These are phyloP conservation scores for Volucella bombylans DNA, from an alignment of 2,888 invertebrate genomes.

Conservation along the genomic window DNA sequence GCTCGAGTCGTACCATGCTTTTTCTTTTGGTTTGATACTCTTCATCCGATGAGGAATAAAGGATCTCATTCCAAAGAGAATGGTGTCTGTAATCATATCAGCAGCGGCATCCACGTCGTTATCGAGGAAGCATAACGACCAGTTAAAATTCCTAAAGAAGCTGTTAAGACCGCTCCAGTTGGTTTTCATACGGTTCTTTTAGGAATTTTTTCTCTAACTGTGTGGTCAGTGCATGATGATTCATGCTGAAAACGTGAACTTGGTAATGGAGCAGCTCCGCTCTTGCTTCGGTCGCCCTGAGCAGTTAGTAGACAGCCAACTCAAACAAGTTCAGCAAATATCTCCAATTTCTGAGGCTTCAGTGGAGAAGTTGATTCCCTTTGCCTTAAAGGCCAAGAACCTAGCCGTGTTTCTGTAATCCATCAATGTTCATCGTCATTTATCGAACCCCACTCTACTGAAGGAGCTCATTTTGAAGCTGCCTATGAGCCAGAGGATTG, in stretches of 20 bases:
- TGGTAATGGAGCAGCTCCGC: slow-evolving; percentile 28
- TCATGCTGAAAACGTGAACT: slow-evolving; percentile 37
- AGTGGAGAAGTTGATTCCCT: slow-evolving; percentile 40
- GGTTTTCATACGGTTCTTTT: no score
- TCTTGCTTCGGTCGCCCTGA: slow-evolving; percentile 53
- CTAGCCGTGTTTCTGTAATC: slow-evolving; percentile 34
- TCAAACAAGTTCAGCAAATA: slow-evolving; percentile 13
- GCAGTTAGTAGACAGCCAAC: slow-evolving; percentile 42
- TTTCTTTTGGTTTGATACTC: no score
- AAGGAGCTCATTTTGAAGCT: slow-evolving; percentile 34
- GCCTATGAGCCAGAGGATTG: slow-evolving; percentile 41
- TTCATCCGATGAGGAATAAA: no score
- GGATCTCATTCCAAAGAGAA: no score
- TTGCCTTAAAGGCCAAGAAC: slow-evolving; percentile 37
- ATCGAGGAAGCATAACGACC: no score
- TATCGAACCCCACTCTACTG: slow-evolving; percentile 41
- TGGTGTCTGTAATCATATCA: no score
- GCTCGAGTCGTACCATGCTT: no score
- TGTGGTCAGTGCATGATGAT: slow-evolving; percentile 36
- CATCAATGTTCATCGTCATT: slow-evolving; percentile 25
- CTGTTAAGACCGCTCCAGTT: no score
- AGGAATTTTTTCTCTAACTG: no score
- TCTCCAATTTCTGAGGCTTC: slow-evolving; percentile 23
- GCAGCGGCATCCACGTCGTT: no score
- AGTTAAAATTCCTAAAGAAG: no score